Conservation (phyloP, 2,888 invertebrate species). For the Eurytoma adleriae region DNA sequence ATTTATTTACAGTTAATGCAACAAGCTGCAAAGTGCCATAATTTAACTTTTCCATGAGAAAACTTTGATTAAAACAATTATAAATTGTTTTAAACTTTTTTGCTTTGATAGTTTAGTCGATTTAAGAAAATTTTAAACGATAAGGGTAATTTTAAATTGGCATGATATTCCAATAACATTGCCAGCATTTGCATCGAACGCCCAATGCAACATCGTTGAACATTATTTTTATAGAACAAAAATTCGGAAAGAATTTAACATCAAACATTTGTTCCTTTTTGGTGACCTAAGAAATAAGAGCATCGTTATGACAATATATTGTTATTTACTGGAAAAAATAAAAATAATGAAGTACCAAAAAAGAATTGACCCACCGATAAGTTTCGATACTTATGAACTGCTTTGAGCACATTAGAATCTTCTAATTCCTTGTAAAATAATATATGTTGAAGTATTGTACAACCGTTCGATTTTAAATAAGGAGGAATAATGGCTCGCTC, state of each 20-base stretch:
- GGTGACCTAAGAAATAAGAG: conserved; percentile 10
- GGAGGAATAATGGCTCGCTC: no score
- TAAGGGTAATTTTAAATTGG: no score
- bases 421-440: no score
- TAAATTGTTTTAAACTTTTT: no score
- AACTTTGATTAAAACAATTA: no score
- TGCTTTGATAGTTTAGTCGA: no score
- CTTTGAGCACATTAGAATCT: no score
- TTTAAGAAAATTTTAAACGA: no score
- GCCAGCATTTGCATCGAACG: conserved; percentile 18
- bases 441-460: no score
- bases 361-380: no score
- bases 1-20: conserved; percentile 27
- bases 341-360: not conserved
- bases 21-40: conserved; percentile 28
- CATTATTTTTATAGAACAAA: conserved; percentile 34
- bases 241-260: conserved; percentile 4
- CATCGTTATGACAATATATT: conserved; percentile 41
- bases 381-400: no score
- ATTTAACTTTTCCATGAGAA: not conserved
- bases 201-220: not conserved
- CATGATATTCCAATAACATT: conserved; percentile 27
- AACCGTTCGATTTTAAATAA: no score
- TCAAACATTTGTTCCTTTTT: not conserved
- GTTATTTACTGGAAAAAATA: conserved; percentile 16